These are phyloP conservation scores for Nomada fabriciana DNA, from an alignment of 2,888 invertebrate species.

Conservation along the genomic window DNA sequence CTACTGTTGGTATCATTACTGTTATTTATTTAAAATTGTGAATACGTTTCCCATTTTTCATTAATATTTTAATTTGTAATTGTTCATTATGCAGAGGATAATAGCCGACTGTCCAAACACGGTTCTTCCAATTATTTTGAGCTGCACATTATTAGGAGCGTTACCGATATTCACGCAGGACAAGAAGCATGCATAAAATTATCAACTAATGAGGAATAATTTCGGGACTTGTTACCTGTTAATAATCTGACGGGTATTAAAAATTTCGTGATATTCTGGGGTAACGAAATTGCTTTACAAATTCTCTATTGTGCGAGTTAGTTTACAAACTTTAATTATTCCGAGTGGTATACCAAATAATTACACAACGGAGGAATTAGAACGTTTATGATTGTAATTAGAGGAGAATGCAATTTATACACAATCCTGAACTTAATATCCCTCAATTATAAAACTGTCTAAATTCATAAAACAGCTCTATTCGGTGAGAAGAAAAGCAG, in stretches of 20 bases:
- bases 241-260: too few relatives aligned
- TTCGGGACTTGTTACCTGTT: background rate
- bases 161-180: background rate
- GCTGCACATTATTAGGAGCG: background rate
- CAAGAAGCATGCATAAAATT: background rate
- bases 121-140: background rate
- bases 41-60: background rate
- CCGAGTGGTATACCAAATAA: background rate
- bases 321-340: background rate
- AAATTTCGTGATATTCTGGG: too few relatives aligned
- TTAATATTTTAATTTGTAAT: background rate
- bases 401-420: too few relatives aligned
- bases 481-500: too few relatives aligned
- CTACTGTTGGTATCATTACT: background rate
- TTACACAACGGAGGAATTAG: background rate
- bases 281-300: too few relatives aligned
- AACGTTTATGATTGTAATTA: background rate
- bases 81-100: background rate
- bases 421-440: background rate
- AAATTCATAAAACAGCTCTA: too few relatives aligned
- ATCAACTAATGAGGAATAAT: constrained; percentile 4
- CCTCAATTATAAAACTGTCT: too few relatives aligned
- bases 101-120: background rate
- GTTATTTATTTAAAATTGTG: background rate
- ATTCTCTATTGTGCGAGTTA: too few relatives aligned